These are phyloP conservation scores for Lasioglossum baleicum DNA, from an alignment of 1,140 invertebrate species.

Conservation along the genomic window DNA sequence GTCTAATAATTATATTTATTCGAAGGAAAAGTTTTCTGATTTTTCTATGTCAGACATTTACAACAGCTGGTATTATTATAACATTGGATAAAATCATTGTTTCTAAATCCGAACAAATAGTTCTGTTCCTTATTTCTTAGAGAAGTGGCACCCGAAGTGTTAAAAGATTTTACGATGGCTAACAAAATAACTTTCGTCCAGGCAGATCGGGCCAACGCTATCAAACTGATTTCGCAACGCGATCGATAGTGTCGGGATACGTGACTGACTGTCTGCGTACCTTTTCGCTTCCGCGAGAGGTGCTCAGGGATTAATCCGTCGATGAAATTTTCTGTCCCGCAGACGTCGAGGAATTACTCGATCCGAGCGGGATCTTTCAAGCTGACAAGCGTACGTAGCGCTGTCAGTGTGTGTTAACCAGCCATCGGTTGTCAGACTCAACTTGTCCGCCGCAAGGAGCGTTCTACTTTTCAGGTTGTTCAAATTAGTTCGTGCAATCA, in stretches of 20 bases:
- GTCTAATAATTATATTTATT: too few relatives aligned
- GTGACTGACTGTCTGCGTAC: too few relatives aligned
- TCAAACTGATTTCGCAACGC: constrained; percentile 12
- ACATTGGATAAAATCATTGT: too few relatives aligned
- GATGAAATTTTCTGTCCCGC: constrained; percentile 49
- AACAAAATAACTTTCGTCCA: too few relatives aligned
- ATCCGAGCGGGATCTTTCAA: not conserved
- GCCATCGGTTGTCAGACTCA: not conserved
- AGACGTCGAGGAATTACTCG: constrained; percentile 11
- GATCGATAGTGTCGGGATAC: constrained; percentile 20
- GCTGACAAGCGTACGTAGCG: not conserved
- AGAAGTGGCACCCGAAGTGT: too few relatives aligned
- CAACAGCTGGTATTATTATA: too few relatives aligned
- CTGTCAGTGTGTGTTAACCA: not conserved
- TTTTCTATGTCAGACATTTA: too few relatives aligned
- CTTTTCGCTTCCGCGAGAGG: too few relatives aligned
- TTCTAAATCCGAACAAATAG: too few relatives aligned
- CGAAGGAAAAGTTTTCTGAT: too few relatives aligned
- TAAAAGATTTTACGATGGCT: too few relatives aligned
- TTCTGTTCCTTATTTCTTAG: too few relatives aligned
- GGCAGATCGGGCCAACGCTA: not conserved
- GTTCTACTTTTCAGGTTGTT: not conserved
- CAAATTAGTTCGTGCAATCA: not conserved
- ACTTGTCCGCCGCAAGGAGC: not conserved
- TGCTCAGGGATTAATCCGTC: constrained; percentile 38